Evolutionary conservation across 2,888 invertebrate species (phyloP), one percentile per base, ranked within the genome.

Genomic region (Morpho deidamia): DNA sequence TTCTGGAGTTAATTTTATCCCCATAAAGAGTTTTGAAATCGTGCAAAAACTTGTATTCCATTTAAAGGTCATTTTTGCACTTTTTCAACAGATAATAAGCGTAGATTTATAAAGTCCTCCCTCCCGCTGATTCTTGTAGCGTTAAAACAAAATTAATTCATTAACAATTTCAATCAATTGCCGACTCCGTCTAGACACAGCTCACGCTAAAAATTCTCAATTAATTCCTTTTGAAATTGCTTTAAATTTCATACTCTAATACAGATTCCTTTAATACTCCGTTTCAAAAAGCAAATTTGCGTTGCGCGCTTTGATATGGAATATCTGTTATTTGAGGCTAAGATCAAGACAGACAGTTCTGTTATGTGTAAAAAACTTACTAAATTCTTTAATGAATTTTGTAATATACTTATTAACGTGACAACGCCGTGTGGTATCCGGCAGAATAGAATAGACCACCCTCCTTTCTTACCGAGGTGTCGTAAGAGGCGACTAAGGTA

Each of bases 101-200:
- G 23, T 23, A 23, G n/a, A n/a, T n/a, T 5, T 23, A 23, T 5
- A 23, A 23, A 23, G 5, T 5, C 5, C 23, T 23, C 3, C 23
- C 23, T 23, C 23, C 23, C 23, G 3, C 23, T 23, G 23, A 23
- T 23, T 23, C 23, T 23, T 23, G 23, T 23, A 23, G 23, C 3
- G 23, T 23, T 1, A 23, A 23, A 23, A 23, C 23, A 23, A 23
- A 23, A 23, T 23, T 23, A 0, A 2, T 23, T 23, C 23, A 23
- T 23, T 23, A 72, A 79, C 70, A 71, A 71, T 69, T 61, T 54
- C 49, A 57, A 59, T 52, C 62, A 65, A 70, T 71, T 76, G 71
- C 70, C 77, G 77, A 77, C 78, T 78, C 79, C 80, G 86, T 87
- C 87, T 87, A 88, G 87, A 87, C 87, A 68, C 80, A 84, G 84